phyloP scores from a whole-genome alignment of 2,797 vertebrate species.

The Todus mexicanus region DNA sequence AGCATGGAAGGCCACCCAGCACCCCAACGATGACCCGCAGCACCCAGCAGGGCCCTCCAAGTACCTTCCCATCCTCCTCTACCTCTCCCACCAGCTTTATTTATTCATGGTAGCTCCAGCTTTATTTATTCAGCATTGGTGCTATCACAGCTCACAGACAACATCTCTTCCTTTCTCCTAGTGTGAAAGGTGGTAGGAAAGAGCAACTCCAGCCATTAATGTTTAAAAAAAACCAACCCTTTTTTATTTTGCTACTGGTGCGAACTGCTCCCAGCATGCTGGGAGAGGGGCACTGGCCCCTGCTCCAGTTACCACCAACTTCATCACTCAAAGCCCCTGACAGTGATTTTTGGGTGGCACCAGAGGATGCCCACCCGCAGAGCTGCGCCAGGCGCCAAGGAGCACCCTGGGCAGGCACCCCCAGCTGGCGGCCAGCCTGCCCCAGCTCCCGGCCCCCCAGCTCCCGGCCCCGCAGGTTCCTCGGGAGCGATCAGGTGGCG shows the following conservation, averaged over 20 bases:
- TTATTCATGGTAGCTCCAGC: neutral
- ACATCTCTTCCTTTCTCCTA: neutral
- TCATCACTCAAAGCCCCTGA: neutral
- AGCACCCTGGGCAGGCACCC: neutral
- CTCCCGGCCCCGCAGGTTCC: slow-evolving; percentile 60
- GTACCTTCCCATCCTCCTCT: neutral
- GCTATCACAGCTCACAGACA: neutral
- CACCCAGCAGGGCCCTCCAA: accelerated
- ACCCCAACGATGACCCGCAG: neutral
- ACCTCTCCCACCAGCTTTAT: neutral
- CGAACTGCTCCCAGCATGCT: neutral
- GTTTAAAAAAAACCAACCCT: neutral
- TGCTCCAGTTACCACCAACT: neutral
- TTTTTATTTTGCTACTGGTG: neutral
- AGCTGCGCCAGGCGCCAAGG: accelerated
- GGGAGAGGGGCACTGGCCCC: accelerated
- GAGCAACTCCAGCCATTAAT: neutral
- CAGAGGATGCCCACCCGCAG: neutral
- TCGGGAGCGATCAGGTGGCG: slow-evolving; percentile 73
- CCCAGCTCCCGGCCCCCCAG: slow-evolving; percentile 44
- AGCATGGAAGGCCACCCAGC: accelerated
- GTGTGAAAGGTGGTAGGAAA: neutral
- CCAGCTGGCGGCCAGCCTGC: accelerated
- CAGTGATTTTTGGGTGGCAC: neutral
- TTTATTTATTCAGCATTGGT: neutral